Evolutionary conservation across 2,113 vertebrate genomes (phyloP).

Genomic region (Australoheros scitulus): DNA sequence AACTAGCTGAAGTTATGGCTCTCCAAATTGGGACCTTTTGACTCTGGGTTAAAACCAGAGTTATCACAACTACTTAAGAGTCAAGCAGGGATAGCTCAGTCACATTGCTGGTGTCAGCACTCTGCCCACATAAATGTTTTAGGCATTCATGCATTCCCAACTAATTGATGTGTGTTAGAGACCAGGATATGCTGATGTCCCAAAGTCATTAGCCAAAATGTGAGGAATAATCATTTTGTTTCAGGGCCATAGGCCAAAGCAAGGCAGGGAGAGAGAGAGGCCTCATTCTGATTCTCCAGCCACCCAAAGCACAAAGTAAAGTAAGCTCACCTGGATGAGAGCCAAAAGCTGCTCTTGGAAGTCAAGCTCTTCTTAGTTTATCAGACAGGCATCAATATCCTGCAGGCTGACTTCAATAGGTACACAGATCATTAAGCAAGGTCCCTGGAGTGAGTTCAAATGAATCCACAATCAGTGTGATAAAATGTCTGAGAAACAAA

Average conservation of each 20-base stretch:
- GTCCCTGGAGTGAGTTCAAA: conserved; percentile 61
- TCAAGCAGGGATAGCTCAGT: conserved; percentile 22
- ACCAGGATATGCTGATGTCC: conserved; percentile 59
- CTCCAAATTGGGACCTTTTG: conserved; percentile 48
- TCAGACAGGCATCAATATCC: conserved; percentile 63
- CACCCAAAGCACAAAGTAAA: conserved; percentile 41
- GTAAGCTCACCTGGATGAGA: conserved; percentile 55
- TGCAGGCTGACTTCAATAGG: conserved; percentile 62
- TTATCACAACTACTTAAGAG: conserved; percentile 41
- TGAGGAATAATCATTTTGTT: conserved; percentile 73
- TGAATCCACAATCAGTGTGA: conserved; percentile 47
- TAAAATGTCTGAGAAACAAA: conserved; percentile 45
- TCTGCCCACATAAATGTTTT: conserved; percentile 42
- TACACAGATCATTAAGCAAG: conserved; percentile 67
- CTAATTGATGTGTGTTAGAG: conserved; percentile 72
- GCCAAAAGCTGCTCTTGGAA: conserved; percentile 55
- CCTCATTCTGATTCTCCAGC: conserved; percentile 51
- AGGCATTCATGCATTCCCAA: conserved; percentile 48
- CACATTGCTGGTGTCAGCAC: conserved; percentile 61
- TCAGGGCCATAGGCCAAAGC: conserved; percentile 65
- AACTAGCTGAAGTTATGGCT: background rate
- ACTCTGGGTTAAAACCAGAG: conserved; percentile 27
- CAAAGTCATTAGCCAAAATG: conserved; percentile 72
- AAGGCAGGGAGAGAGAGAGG: conserved; percentile 1
- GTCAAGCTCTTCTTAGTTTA: conserved; percentile 61